phyloP scores from a whole-genome alignment of 1,140 invertebrate species.

The Heliothis virescens region DNA sequence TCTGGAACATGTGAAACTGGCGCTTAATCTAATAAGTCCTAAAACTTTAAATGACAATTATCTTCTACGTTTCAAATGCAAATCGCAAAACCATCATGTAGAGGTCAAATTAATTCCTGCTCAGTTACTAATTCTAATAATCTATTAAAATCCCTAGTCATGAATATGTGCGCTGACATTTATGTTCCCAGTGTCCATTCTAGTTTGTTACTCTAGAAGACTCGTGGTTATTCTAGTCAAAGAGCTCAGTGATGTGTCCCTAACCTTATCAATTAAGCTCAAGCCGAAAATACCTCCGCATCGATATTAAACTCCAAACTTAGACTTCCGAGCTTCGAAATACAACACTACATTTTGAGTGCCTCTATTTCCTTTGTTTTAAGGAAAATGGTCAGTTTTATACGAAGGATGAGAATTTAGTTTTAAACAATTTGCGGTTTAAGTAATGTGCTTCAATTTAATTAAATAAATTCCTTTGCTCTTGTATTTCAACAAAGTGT shows the following conservation, averaged over 20 bases:
- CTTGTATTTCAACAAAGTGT: conserved; percentile 4
- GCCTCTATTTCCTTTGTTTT: background rate
- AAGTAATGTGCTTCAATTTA: conserved; percentile 7
- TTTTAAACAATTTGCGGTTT: background rate
- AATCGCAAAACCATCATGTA: too few species aligned
- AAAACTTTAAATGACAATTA: too few species aligned
- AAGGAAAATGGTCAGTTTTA: background rate
- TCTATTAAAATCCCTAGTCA: too few species aligned
- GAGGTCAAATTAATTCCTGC: too few species aligned
- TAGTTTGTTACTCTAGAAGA: background rate
- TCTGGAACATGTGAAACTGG: too few species aligned
- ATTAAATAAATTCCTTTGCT: conserved; percentile 26
- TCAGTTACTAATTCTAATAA: too few species aligned
- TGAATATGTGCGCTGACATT: too few species aligned
- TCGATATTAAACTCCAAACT: background rate
- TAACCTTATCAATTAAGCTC: conserved; percentile 14
- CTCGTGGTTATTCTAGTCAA: background rate
- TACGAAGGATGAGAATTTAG: background rate
- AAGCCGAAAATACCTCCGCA: background rate
- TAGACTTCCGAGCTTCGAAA: background rate
- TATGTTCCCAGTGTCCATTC: background rate
- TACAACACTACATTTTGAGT: background rate
- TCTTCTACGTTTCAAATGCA: too few species aligned
- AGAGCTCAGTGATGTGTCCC: conserved; percentile 12
- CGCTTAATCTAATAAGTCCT: too few species aligned